Conservation (phyloP, 2,797 vertebrate species). For the Sebastes vulpes region DNA sequence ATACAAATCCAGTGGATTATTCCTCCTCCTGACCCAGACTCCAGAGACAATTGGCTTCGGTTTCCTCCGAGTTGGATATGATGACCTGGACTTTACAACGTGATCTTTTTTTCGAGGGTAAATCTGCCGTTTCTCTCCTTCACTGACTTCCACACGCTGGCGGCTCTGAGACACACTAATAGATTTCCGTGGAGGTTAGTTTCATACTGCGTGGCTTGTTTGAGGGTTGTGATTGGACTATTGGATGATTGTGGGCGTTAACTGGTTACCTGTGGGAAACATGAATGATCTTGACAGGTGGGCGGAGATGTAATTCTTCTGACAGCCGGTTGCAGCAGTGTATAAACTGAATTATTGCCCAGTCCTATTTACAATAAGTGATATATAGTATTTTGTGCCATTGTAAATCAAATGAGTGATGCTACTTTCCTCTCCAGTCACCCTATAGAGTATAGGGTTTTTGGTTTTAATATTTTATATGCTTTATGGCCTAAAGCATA, state of each 20-base stretch:
- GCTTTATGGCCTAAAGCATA: background rate
- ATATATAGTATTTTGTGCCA: background rate
- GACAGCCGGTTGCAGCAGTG: too few relatives aligned
- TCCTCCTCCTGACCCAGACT: too few relatives aligned
- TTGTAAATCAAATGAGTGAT: conserved; percentile 16
- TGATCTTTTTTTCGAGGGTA: background rate
- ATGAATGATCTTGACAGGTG: background rate
- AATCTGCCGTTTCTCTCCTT: background rate
- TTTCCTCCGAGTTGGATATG: too few relatives aligned
- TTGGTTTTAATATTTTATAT: background rate
- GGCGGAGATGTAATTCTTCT: too few relatives aligned
- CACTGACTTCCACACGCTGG: background rate
- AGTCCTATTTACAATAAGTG: background rate
- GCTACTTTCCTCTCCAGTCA: background rate
- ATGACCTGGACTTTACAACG: too few relatives aligned
- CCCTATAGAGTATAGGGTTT: too few relatives aligned
- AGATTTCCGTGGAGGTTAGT: background rate
- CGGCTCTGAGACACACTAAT: background rate
- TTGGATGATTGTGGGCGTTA: background rate
- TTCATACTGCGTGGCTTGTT: background rate
- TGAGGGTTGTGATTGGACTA: background rate
- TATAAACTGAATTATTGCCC: background rate
- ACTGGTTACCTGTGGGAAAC: background rate
- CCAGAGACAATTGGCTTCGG: too few relatives aligned
- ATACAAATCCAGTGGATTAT: too few relatives aligned